Conservation (phyloP, 2,888 invertebrate genomes). For the Fragum whitleyi region DNA sequence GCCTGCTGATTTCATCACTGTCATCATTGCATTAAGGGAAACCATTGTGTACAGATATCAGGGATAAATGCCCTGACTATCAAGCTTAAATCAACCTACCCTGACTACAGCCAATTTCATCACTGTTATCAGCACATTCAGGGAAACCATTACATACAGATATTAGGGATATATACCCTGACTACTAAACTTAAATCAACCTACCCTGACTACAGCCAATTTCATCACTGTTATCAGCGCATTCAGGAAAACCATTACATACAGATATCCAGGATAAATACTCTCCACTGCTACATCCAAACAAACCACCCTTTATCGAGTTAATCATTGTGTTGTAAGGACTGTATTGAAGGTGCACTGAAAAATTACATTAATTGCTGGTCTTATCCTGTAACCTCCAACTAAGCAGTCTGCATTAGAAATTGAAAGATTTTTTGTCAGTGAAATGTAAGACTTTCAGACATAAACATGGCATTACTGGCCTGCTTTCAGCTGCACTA, state of each 20-base stretch:
- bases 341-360: too few relatives aligned
- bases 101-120: background rate
- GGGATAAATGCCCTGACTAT: background rate
- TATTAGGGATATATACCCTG: background rate
- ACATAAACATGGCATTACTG: too few relatives aligned
- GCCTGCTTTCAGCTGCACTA: too few relatives aligned
- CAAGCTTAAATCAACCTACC: too few relatives aligned
- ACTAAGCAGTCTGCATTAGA: too few relatives aligned
- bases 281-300: conserved; percentile 18
- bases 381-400: too few relatives aligned
- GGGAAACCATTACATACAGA: conserved; percentile 14
- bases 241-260: conserved; percentile 19
- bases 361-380: too few relatives aligned
- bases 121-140: conserved; percentile 1
- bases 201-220: background rate
- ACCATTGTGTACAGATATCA: conserved; percentile 7
- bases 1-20: background rate
- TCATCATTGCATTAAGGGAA: conserved; percentile 3
- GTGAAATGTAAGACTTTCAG: too few relatives aligned
- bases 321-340: too few relatives aligned
- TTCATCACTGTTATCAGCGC: conserved; percentile 6
- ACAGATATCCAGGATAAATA: conserved; percentile 4
- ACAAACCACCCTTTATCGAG: background rate
- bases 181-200: too few relatives aligned
- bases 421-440: too few relatives aligned